These are phyloP conservation scores for Hoplodrina blanda DNA, from an alignment of 2,888 invertebrate species.

Conservation along the genomic window DNA sequence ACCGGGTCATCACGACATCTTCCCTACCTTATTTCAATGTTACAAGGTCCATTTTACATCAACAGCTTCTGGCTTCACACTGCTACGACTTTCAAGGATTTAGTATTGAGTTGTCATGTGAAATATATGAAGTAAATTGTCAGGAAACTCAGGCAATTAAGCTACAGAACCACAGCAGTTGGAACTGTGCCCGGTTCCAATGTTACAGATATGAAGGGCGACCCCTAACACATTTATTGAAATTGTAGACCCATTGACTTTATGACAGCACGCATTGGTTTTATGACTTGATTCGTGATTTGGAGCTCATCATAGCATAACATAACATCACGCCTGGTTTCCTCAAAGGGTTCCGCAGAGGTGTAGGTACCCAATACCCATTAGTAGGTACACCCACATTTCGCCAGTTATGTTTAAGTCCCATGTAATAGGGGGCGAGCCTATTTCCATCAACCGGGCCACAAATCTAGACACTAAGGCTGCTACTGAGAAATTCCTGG, in stretches of 20 bases:
- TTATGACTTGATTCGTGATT: slow-evolving; percentile 27
- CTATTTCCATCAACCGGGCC: too few relatives aligned
- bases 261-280: slow-evolving; percentile 1
- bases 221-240: slow-evolving; percentile 17
- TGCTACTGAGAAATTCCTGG: not conserved
- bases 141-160: slow-evolving; percentile 21
- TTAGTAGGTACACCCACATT: too few relatives aligned
- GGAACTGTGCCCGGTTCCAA: slow-evolving; percentile 36
- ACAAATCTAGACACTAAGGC: not conserved
- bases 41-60: not conserved
- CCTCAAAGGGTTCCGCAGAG: too few relatives aligned
- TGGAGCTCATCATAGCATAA: not conserved
- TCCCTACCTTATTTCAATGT: not conserved
- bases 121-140: slow-evolving; percentile 20
- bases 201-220: not conserved
- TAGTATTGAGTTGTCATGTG: slow-evolving; percentile 16
- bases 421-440: too few relatives aligned
- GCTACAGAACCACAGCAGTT: slow-evolving; percentile 15
- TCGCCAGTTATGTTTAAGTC: too few relatives aligned
- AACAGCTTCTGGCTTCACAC: not conserved
- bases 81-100: not conserved
- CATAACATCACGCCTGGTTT: too few relatives aligned
- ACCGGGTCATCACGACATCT: too few relatives aligned
- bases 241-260: slow-evolving; percentile 10
- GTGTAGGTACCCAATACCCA: too few relatives aligned